These are phyloP conservation scores for Heteronetta atricapilla DNA, from an alignment of 2,113 vertebrate genomes.

Conservation along the genomic window DNA sequence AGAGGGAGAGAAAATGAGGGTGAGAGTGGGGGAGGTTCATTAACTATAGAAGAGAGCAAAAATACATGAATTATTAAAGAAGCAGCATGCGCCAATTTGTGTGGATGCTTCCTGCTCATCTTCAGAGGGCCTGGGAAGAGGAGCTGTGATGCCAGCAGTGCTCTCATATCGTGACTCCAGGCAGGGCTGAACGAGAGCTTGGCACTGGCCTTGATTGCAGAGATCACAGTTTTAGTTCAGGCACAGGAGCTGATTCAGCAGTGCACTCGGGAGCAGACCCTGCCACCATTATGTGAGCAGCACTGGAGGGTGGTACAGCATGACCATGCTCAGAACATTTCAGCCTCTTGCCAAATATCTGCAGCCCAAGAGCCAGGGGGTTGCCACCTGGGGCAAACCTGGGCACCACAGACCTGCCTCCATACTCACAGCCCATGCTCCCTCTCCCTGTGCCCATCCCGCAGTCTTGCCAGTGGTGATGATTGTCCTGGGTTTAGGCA, in stretches of 20 bases:
- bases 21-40: conserved; percentile 68
- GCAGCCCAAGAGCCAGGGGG: neutral
- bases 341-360: neutral
- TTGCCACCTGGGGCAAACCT: neutral
- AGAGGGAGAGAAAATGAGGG: conserved; percentile 62
- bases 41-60: conserved; percentile 76
- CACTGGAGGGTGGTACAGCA: neutral
- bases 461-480: rapidly evolving
- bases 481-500: neutral
- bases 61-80: conserved; percentile 79
- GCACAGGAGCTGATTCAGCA: conserved; percentile 52
- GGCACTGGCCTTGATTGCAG: conserved; percentile 59
- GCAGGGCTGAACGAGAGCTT: conserved; percentile 38
- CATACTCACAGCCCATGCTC: neutral
- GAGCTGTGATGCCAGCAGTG: conserved; percentile 56
- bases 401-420: neutral
- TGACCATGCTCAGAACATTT: neutral
- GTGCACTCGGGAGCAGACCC: neutral
- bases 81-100: conserved; percentile 58
- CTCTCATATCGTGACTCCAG: conserved; percentile 40
- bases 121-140: conserved; percentile 58
- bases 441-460: neutral
- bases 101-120: conserved; percentile 70
- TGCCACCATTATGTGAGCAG: neutral
- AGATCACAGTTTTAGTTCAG: conserved; percentile 48